Evolutionary conservation across 2,888 invertebrate genomes (phyloP), one percentile per base, ranked within the genome.

Genomic region (Endomychus coccineus): DNA sequence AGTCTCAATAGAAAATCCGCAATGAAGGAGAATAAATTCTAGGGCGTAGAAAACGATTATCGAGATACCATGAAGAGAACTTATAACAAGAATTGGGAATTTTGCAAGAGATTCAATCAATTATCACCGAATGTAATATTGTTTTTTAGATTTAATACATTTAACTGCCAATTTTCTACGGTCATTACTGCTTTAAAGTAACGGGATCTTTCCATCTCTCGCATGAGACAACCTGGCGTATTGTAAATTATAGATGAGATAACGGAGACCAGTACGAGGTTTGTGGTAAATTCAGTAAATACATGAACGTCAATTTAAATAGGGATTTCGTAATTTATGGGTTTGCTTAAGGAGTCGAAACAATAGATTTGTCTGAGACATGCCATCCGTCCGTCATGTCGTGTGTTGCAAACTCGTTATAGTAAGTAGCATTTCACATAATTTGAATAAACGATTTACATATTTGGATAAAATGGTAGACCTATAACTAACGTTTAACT

Each of bases 341-440:
- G 54, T 57, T 51, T 51, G 56, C 51, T 57, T 50, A 44, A 51
- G 51, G 48, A 52, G 52, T 58, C 48, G 55, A 58, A 63, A 62
- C 62, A 64, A 64, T 64, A 64, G 61, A 64, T 64, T 62, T 64
- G 62, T 62, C 58, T 48, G 50, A 48, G 55, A 58, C 56, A 57
- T 56, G 56, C 54, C 55, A 55, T 43, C 49, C 52, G 54, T 56
- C 54, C 58, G 54, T 59, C 60, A 58, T 55, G 55, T 53, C 52
- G 48, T 32, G 19, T 24, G 16, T 25, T 27, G 17, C 12, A 13
- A 27, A 25, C 29, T 37, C 34, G 36, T 41, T 34, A 41, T 41
- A 22, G 27, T 32, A n/a, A n/a, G n/a, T n/a, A 27, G 39, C 24
- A 35, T 38, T 38, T 34, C 38, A 34, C 38, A 34, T 38, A 33